A percentile compares a stretch with the other conserved stretches of the same genome.
phyloP scores from a whole-genome alignment of 2,888 invertebrate species.

The Athalia rosae region DNA sequence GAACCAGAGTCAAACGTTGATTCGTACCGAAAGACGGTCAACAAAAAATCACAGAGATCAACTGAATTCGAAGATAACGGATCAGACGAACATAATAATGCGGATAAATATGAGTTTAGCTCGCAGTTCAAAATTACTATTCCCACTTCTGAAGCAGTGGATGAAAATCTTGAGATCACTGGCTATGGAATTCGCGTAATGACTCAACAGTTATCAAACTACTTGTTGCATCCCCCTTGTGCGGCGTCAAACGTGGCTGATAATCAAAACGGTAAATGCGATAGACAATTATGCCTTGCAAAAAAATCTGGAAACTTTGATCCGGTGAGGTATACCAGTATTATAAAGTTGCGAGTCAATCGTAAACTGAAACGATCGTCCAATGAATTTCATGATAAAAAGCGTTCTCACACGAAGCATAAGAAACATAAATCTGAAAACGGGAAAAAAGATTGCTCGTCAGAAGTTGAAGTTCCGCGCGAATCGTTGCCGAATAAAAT shows the following conservation, averaged over 20 bases:
- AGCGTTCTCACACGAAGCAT: background rate
- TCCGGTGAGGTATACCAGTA: background rate
- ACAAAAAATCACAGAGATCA: background rate
- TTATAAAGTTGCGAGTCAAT: slow-evolving; percentile 17
- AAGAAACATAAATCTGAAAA: background rate
- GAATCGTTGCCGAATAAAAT: slow-evolving; percentile 6
- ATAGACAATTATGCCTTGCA: background rate
- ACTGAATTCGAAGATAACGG: background rate
- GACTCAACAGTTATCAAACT: background rate
- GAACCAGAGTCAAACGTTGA: background rate
- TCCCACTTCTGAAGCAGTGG: slow-evolving; percentile 10
- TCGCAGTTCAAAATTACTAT: slow-evolving; percentile 36
- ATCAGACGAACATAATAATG: background rate
- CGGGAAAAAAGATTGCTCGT: background rate
- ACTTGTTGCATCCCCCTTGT: background rate
- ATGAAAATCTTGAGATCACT: slow-evolving; percentile 18
- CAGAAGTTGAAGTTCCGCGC: slow-evolving; percentile 6
- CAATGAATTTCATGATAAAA: background rate
- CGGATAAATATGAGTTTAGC: slow-evolving; percentile 21
- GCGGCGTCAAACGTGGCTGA: background rate
- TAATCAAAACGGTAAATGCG: background rate
- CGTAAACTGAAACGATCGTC: background rate
- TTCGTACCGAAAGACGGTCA: background rate
- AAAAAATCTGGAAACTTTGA: background rate
- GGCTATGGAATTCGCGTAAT: slow-evolving; percentile 11